A percentile compares a stretch with the other conserved stretches of the same genome.
Conservation (phyloP, 35 echinoderm and acorn worm genomes). For the Ophiothrix spiculata region DNA sequence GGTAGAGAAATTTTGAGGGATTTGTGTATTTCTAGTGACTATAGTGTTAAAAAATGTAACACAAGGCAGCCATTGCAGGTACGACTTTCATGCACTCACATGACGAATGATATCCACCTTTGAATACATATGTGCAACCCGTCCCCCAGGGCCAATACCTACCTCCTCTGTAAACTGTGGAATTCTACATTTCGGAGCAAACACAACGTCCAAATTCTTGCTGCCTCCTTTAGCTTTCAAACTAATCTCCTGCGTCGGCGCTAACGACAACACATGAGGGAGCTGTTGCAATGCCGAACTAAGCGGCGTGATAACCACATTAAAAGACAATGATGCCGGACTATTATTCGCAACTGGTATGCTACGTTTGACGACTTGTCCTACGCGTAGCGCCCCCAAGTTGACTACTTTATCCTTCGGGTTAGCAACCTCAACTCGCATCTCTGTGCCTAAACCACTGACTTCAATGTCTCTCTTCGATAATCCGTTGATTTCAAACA, state of each 20-base stretch:
- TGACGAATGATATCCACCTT: too few species aligned
- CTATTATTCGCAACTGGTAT: conserved; percentile 91
- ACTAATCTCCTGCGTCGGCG: conserved; percentile 67
- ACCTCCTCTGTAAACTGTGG: conserved; percentile 96
- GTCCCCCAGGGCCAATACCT: too few species aligned
- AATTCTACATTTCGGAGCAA: conserved; percentile 89
- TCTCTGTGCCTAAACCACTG: conserved; percentile 77
- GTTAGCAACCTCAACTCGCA: conserved; percentile 90
- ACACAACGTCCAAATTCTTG: conserved; percentile 90
- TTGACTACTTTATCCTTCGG: conserved; percentile 83
- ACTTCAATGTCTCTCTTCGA: conserved; percentile 76
- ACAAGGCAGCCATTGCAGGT: too few species aligned
- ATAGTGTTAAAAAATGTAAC: too few species aligned
- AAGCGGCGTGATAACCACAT: conserved; percentile 85
- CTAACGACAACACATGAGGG: conserved; percentile 66
- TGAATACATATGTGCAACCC: too few species aligned
- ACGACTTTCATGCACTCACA: too few species aligned
- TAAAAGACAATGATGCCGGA: conserved; percentile 81
- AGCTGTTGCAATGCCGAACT: conserved; percentile 79
- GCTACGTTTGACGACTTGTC: conserved; percentile 69
- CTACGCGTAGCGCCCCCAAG: conserved; percentile 71
- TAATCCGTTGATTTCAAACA: conserved; percentile 93
- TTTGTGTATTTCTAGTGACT: too few species aligned
- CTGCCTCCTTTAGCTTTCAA: too few species aligned
- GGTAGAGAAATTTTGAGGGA: too few species aligned